Evolutionary conservation across 2,888 invertebrate species (phyloP).

Genomic region (Diabrotica balteata): DNA sequence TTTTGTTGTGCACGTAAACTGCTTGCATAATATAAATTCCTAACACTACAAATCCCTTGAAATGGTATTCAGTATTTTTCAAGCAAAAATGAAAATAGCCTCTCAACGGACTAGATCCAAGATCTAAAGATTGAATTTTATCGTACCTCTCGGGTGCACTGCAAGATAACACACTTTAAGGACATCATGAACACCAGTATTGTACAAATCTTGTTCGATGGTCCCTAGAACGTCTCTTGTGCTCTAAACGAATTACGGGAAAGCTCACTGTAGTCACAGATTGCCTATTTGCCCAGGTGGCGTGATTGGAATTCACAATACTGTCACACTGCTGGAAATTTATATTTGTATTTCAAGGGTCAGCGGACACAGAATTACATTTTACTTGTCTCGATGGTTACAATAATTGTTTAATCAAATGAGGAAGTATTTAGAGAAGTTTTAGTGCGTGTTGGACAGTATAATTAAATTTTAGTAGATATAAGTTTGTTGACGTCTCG

Average conservation of each 20-base stretch:
- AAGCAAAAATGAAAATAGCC: conserved; percentile 5
- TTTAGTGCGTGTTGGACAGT: no score
- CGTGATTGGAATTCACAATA: conserved; percentile 47
- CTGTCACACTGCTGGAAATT: conserved; percentile 29
- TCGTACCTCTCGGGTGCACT: conserved; percentile 15
- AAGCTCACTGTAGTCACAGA: conserved; percentile 47
- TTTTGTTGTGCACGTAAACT: no score
- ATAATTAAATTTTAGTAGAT: no score
- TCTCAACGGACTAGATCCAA: not conserved
- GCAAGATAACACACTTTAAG: conserved; percentile 26
- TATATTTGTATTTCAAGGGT: conserved; percentile 10
- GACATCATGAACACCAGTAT: conserved; percentile 35
- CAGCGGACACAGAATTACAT: conserved; percentile 3
- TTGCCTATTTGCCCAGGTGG: conserved; percentile 50
- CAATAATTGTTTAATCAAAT: not conserved
- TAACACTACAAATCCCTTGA: no score
- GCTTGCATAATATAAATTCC: no score
- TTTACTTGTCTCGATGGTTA: conserved; percentile 1
- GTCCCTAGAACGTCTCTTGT: conserved; percentile 31
- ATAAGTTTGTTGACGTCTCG: no score
- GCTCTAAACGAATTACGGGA: conserved; percentile 40
- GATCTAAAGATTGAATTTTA: conserved; percentile 21
- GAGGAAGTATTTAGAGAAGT: not conserved
- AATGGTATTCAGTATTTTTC: no score
- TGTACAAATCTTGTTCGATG: conserved; percentile 38